Evolutionary conservation across 2,888 invertebrate genomes (phyloP).

Genomic region (Pantelozetes paolii): DNA sequence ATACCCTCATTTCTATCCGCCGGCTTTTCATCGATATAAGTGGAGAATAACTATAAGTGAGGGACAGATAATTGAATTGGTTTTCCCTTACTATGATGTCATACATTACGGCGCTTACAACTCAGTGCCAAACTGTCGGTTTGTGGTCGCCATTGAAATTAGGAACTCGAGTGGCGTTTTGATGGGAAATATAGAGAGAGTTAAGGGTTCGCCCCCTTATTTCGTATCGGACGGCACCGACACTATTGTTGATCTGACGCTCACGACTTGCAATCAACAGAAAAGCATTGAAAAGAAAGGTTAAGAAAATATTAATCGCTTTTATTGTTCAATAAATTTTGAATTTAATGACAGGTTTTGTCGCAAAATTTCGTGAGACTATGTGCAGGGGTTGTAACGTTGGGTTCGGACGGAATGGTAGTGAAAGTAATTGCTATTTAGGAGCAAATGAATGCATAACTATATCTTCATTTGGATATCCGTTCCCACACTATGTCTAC

Average conservation of each 20-base stretch:
- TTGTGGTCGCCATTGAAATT: constrained; percentile 45
- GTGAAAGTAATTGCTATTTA: constrained; percentile 46
- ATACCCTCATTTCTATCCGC: constrained; percentile 47
- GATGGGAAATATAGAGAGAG: constrained; percentile 46
- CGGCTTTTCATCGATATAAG: constrained; percentile 48
- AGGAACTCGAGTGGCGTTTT: constrained; percentile 29
- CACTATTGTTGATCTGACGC: constrained; percentile 46
- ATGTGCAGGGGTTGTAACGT: constrained; percentile 48
- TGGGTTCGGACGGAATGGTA: constrained; percentile 45
- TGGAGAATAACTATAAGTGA: constrained; percentile 48
- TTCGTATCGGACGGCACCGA: constrained; percentile 48
- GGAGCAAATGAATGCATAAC: constrained; percentile 45
- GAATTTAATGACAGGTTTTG: constrained; percentile 46
- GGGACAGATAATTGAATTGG: constrained; percentile 48
- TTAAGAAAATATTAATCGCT: neutral
- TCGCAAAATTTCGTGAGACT: constrained; percentile 47
- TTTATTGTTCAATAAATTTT: neutral
- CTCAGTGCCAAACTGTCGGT: constrained; percentile 48
- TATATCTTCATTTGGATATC: constrained; percentile 49
- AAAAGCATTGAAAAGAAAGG: constrained; percentile 38
- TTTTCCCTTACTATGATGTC: constrained; percentile 49
- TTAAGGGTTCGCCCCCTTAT: constrained; percentile 48
- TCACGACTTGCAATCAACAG: constrained; percentile 49
- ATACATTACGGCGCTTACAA: constrained; percentile 49
- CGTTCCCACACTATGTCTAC: constrained; percentile 48